These are phyloP conservation scores for Brachyptera risi DNA, from an alignment of 2,888 invertebrate species.

Conservation along the genomic window DNA sequence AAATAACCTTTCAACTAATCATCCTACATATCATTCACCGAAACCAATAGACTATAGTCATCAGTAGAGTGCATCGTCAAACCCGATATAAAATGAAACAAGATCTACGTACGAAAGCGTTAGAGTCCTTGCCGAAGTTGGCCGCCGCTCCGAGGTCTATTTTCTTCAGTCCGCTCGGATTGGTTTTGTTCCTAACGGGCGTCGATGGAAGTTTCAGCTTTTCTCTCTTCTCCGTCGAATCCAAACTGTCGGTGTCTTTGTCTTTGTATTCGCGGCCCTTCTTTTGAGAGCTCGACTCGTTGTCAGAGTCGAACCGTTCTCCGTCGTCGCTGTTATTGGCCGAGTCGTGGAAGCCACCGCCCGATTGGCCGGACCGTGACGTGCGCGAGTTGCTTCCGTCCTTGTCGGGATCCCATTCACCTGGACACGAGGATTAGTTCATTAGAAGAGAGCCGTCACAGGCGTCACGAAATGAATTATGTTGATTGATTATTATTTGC, in stretches of 20 bases:
- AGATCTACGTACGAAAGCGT: too few species aligned
- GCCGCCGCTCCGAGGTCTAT: conserved; percentile 66
- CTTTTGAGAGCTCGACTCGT: conserved; percentile 39
- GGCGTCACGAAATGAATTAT: too few species aligned
- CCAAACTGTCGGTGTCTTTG: conserved; percentile 36
- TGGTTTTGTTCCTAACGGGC: conserved; percentile 25
- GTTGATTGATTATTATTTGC: too few species aligned
- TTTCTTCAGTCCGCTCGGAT: conserved; percentile 48
- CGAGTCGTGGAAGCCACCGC: conserved; percentile 45
- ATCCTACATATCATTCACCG: too few species aligned
- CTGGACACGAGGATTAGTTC: too few species aligned
- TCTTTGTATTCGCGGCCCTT: conserved; percentile 55
- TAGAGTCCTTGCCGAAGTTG: conserved; percentile 56
- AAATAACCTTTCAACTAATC: too few species aligned
- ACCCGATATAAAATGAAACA: too few species aligned
- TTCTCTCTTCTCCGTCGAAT: conserved; percentile 41
- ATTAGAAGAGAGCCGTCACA: too few species aligned
- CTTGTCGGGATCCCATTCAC: conserved; percentile 40
- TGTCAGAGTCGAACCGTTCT: conserved; percentile 65
- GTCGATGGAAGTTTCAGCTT: conserved; percentile 41
- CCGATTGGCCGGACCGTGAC: conserved; percentile 44
- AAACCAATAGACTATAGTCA: too few species aligned
- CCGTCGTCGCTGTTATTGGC: conserved; percentile 54
- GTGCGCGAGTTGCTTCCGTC: conserved; percentile 51
- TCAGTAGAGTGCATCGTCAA: too few species aligned